These are phyloP conservation scores for Erannis defoliaria DNA, from an alignment of 2,888 invertebrate species.

Conservation along the genomic window DNA sequence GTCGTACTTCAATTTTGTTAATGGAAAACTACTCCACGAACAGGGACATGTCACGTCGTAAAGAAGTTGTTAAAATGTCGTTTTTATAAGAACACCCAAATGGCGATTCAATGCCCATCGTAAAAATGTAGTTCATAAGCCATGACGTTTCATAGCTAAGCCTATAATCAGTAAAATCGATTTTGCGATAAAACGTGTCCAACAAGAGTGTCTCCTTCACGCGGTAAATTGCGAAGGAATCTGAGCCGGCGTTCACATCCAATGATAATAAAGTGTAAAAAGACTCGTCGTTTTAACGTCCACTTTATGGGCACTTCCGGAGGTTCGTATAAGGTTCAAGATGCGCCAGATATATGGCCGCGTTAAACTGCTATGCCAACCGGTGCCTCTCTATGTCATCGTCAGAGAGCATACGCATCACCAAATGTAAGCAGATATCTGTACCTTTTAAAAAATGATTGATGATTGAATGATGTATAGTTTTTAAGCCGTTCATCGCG, in stretches of 20 bases:
- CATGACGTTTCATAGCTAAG: constrained; percentile 69
- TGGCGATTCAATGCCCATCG: constrained; percentile 67
- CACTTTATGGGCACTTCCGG: constrained; percentile 83
- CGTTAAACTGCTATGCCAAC: constrained; percentile 72
- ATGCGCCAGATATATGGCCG: constrained; percentile 75
- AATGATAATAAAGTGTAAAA: constrained; percentile 87
- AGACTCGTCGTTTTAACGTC: constrained; percentile 85
- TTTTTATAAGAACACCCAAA: constrained; percentile 54
- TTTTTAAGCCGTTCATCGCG: no score
- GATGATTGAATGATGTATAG: no score
- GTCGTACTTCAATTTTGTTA: constrained; percentile 35
- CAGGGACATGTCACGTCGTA: constrained; percentile 41
- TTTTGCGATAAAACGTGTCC: constrained; percentile 78
- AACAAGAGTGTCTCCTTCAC: constrained; percentile 72
- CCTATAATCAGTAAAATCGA: constrained; percentile 80
- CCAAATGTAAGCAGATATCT: background rate
- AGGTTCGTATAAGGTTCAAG: constrained; percentile 76
- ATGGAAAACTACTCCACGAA: constrained; percentile 34
- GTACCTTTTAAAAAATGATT: background rate
- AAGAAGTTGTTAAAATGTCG: constrained; percentile 44
- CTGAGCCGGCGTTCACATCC: constrained; percentile 84
- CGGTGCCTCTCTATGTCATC: constrained; percentile 50
- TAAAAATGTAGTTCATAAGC: constrained; percentile 77
- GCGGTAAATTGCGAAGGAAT: constrained; percentile 81
- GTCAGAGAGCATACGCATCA: constrained; percentile 5